Percentiles rank a stretch among this genome's conserved stretches.
Conservation (phyloP, 2,797 vertebrate genomes). For the Anolis apletophallus region DNA sequence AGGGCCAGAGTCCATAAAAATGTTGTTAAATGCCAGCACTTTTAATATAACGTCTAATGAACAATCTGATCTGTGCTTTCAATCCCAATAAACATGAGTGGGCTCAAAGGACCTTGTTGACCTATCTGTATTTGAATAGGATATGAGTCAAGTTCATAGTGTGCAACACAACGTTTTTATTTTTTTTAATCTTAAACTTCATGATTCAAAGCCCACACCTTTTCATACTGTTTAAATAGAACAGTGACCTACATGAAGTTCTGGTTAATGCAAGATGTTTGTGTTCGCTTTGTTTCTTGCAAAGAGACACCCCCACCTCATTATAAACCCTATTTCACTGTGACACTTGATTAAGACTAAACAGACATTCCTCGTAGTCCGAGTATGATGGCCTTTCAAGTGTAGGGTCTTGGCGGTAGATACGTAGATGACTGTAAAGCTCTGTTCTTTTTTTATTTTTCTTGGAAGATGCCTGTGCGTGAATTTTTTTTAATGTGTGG, state of each 20-base stretch:
- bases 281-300: neutral
- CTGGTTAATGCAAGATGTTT: neutral
- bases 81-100: neutral
- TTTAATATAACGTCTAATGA: slow-evolving; percentile 23
- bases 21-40: slow-evolving; percentile 25
- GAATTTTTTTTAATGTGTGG: too few species aligned
- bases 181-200: neutral
- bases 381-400: too few species aligned
- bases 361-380: neutral
- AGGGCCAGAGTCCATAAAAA: neutral
- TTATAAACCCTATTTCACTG: neutral
- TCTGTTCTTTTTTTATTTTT: too few species aligned
- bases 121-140: neutral
- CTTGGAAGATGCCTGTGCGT: too few species aligned
- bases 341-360: neutral
- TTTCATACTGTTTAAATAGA: neutral
- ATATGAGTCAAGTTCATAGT: neutral
- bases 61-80: slow-evolving; percentile 19
- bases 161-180: neutral
- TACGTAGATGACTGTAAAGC: too few species aligned
- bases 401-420: too few species aligned
- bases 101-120: slow-evolving; percentile 1
- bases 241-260: neutral
- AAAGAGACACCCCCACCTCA: neutral
- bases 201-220: neutral